Conservation (phyloP, 2,888 invertebrate species). For the Platypus cylindrus region DNA sequence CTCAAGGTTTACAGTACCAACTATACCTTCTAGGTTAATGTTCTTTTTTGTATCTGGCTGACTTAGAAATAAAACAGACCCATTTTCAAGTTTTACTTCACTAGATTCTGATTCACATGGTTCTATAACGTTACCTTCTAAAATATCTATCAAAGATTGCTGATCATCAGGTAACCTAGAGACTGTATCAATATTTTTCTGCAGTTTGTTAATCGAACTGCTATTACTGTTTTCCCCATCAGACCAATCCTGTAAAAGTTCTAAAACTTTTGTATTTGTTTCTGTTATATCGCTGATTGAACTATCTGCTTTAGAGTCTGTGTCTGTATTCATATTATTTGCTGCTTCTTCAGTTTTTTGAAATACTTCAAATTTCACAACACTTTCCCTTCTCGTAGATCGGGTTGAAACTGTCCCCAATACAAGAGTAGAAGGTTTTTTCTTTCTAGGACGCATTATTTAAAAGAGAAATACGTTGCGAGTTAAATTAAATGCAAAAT, state of each 20-base stretch:
- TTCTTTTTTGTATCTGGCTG: neutral
- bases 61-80: neutral
- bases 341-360: conserved; percentile 13
- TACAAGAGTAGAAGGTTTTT: conserved; percentile 19
- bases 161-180: conserved; percentile 9
- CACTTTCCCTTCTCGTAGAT: conserved; percentile 21
- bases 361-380: conserved; percentile 22
- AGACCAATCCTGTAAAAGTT: conserved; percentile 20
- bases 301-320: conserved; percentile 4
- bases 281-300: conserved; percentile 1
- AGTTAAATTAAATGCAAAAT: no score
- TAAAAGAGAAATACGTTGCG: no score
- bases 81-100: neutral
- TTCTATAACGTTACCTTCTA: conserved; percentile 12
- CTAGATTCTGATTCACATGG: conserved; percentile 1
- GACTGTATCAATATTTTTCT: conserved; percentile 2
- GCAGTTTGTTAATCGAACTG: neutral
- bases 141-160: conserved; percentile 14
- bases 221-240: conserved; percentile 19
- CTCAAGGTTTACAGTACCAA: no score
- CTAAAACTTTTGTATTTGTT: conserved; percentile 12
- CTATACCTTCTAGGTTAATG: no score
- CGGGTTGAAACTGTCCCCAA: conserved; percentile 25
- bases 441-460: conserved; percentile 25
- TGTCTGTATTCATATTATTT: conserved; percentile 4